Evolutionary conservation across 2,113 vertebrate species (phyloP).

Genomic region (Macaca mulatta): DNA sequence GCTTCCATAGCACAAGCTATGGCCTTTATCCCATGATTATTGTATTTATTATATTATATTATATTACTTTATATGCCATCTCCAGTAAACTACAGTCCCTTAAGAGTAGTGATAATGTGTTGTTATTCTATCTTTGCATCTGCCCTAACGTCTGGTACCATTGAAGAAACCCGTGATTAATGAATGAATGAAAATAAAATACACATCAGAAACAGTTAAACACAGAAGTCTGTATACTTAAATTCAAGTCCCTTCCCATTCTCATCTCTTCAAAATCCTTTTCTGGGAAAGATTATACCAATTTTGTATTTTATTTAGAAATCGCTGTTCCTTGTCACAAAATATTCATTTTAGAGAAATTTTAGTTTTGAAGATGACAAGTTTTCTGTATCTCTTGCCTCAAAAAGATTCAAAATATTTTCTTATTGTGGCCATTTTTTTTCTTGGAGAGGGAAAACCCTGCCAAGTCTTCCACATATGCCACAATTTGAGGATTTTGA

Average conservation of each 20-base stretch:
- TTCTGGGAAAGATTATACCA: background rate
- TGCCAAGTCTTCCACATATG: background rate
- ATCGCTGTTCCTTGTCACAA: background rate
- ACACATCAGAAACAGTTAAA: background rate
- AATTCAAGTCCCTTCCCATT: background rate
- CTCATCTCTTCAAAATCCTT: background rate
- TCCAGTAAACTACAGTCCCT: background rate
- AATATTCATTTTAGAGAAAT: background rate
- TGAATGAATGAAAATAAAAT: background rate
- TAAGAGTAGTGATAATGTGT: background rate
- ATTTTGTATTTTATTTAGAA: background rate
- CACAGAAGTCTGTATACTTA: background rate
- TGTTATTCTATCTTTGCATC: background rate
- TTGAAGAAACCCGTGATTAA: background rate
- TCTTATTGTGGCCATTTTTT: background rate
- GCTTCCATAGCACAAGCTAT: background rate
- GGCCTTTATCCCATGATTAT: background rate
- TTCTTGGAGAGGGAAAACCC: accelerated
- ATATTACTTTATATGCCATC: background rate
- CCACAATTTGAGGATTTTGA: background rate
- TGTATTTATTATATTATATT: background rate
- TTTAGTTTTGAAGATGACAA: background rate
- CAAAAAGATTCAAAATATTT: background rate
- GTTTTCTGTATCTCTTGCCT: background rate
- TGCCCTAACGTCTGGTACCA: background rate